Evolutionary conservation across 1,140 invertebrate genomes (phyloP).

Genomic region (Drosophila nikananu): DNA sequence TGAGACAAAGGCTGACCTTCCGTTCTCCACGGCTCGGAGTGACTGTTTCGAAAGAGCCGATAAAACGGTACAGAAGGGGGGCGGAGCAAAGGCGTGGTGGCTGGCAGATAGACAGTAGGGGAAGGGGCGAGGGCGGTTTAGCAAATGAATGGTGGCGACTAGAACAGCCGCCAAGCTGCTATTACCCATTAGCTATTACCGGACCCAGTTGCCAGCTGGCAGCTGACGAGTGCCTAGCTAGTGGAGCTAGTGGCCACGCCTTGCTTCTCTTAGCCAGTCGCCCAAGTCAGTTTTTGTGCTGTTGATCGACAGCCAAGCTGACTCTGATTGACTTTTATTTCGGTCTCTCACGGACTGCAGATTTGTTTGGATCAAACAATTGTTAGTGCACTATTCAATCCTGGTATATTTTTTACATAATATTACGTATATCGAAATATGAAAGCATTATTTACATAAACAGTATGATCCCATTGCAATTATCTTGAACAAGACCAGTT

Average conservation of each 20-base stretch:
- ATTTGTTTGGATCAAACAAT: conserved; percentile 10
- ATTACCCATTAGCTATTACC: conserved; percentile 29
- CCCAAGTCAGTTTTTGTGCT: conserved; percentile 11
- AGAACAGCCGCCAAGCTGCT: conserved; percentile 31
- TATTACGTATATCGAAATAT: neutral
- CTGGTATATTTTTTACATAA: neutral
- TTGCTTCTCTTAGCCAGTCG: conserved; percentile 10
- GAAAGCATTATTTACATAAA: neutral
- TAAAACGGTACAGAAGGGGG: conserved; percentile 15
- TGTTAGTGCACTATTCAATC: conserved; percentile 18
- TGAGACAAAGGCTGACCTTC: conserved; percentile 57
- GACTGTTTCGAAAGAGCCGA: conserved; percentile 63
- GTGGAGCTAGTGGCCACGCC: conserved; percentile 30
- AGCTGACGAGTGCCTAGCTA: conserved; percentile 7
- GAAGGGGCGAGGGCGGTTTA: neutral
- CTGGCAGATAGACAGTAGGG: neutral
- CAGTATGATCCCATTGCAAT: conserved; percentile 2
- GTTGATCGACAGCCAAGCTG: conserved; percentile 10
- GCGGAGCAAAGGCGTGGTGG: conserved; percentile 8
- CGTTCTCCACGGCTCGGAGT: conserved; percentile 57
- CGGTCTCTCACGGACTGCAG: neutral
- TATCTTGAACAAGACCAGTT: conserved; percentile 12
- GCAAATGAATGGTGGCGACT: conserved; percentile 30
- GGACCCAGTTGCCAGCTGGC: conserved; percentile 12
- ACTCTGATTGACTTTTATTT: conserved; percentile 36